phyloP scores from a whole-genome alignment of 2,797 vertebrate genomes.

The Phoebastria nigripes region DNA sequence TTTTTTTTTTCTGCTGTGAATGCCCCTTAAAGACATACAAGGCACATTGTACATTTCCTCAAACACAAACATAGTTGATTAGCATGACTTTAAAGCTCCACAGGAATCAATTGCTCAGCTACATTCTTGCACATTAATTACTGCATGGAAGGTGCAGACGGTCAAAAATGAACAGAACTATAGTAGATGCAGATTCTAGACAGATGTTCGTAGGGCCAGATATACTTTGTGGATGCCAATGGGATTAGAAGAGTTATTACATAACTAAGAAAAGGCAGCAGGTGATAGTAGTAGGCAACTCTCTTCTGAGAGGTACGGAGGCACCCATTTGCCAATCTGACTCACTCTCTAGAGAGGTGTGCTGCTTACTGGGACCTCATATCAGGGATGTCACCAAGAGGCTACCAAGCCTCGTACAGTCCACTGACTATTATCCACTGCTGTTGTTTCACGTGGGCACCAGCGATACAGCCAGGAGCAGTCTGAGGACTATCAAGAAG shows the following conservation, averaged over 20 bases:
- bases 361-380: background rate
- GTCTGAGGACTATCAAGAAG: background rate
- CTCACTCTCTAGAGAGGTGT: background rate
- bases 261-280: background rate
- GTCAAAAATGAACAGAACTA: background rate
- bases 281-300: background rate
- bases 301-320: background rate
- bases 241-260: background rate
- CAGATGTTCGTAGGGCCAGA: background rate
- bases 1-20: background rate
- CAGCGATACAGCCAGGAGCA: background rate
- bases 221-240: background rate
- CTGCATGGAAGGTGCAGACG: background rate
- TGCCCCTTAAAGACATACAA: background rate
- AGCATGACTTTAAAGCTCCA: constrained; percentile 1
- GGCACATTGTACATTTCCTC: background rate
- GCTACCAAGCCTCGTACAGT: background rate
- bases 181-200: background rate
- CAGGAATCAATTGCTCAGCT: constrained; percentile 18
- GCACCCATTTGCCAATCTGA: background rate
- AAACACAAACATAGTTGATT: background rate
- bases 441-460: background rate
- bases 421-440: background rate
- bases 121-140: constrained; percentile 22
- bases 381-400: background rate